Conservation (phyloP, 1,140 invertebrate species). For the Eurytemora carolleeae region DNA sequence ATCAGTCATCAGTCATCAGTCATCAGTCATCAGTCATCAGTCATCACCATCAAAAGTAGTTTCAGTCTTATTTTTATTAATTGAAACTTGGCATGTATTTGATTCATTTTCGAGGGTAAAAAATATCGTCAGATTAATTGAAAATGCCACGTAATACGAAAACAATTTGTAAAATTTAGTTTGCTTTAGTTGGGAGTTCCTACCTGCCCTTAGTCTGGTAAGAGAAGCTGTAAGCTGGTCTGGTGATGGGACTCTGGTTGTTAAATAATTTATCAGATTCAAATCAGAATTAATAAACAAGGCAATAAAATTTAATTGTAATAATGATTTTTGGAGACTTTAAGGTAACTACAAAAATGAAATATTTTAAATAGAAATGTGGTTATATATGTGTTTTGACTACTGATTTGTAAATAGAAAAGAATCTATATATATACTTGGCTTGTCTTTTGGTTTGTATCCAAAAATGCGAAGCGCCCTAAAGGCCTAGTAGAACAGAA, state of each 20-base stretch:
- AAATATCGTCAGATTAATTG: too few species aligned
- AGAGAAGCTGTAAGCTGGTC: constrained; percentile 9
- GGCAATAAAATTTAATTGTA: too few species aligned
- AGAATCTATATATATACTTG: not conserved
- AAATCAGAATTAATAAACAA: not conserved
- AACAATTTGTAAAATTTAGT: not conserved
- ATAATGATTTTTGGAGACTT: too few species aligned
- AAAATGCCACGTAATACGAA: not conserved
- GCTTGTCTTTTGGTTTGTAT: not conserved
- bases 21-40: too few species aligned
- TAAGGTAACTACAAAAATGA: too few species aligned
- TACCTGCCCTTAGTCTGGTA: not conserved
- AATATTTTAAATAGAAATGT: too few species aligned
- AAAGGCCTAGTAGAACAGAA: too few species aligned
- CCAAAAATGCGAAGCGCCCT: too few species aligned
- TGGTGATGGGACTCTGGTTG: constrained; percentile 1
- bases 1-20: not conserved
- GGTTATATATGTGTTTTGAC: too few species aligned
- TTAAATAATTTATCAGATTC: not conserved
- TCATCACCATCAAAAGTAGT: not conserved
- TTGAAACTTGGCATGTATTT: too few species aligned
- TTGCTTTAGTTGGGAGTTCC: not conserved
- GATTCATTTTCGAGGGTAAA: too few species aligned
- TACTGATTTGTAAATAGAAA: not conserved
- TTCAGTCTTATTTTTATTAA: not conserved